Evolutionary conservation across 92 coral and sea anemone species (phyloP).

Genomic region (Pocillopora grandis): DNA sequence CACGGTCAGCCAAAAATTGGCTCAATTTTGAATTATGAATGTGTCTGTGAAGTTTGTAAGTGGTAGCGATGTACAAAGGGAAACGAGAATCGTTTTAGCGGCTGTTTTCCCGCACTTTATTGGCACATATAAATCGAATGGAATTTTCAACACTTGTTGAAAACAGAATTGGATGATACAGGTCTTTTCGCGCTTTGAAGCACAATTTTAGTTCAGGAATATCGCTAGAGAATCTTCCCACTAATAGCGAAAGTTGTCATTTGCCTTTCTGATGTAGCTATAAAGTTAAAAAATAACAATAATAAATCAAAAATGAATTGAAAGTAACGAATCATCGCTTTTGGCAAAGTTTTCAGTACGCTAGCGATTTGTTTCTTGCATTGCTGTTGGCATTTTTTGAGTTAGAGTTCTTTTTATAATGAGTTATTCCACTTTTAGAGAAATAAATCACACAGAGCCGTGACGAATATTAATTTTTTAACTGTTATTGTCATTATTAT

Average conservation of each 20-base stretch:
- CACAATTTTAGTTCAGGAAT: not conserved
- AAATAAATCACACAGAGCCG: constrained; percentile 3
- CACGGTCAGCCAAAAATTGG: not conserved
- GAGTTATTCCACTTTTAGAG: constrained; percentile 23
- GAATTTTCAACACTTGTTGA: not conserved
- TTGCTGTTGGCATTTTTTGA: constrained; percentile 1
- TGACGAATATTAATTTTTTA: constrained; percentile 36
- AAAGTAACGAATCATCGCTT: not conserved
- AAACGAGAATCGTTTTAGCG: too few species aligned
- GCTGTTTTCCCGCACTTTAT: too few species aligned
- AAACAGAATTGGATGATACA: not conserved
- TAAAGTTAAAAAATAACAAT: not conserved
- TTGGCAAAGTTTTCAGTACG: not conserved
- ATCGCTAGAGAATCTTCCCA: not conserved
- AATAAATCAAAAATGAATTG: too few species aligned
- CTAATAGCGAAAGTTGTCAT: not conserved
- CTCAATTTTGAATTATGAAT: not conserved
- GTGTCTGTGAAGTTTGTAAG: not conserved
- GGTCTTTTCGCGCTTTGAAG: not conserved
- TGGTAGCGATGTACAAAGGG: not conserved
- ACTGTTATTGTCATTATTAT: constrained; percentile 7
- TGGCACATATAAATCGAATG: not conserved
- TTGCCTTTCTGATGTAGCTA: constrained; percentile 13
- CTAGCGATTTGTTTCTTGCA: not conserved
- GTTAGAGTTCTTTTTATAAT: constrained; percentile 29